A percentile compares a stretch with the other conserved stretches of the same genome.
Conservation (phyloP, 2,797 vertebrate genomes). For the Ataeniobius toweri region DNA sequence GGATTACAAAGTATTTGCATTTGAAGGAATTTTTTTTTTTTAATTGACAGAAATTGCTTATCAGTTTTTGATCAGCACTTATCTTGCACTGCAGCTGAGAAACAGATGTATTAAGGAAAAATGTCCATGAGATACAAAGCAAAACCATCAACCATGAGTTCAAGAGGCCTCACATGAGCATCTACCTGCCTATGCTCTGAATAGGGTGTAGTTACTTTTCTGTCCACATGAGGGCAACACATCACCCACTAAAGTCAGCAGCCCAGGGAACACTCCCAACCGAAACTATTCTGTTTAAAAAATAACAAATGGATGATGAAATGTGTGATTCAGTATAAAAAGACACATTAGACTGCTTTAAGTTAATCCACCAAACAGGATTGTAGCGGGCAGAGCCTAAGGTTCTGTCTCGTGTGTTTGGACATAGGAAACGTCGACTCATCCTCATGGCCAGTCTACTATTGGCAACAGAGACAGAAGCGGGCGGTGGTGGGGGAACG, state of each 20-base stretch:
- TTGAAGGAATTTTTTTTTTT: background rate
- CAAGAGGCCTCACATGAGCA: conserved; percentile 20
- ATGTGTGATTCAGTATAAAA: conserved; percentile 15
- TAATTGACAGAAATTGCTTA: background rate
- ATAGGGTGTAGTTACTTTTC: conserved; percentile 29
- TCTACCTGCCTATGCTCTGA: background rate
- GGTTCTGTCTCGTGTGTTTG: conserved; percentile 48
- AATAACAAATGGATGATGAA: background rate
- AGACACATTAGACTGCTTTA: conserved; percentile 35
- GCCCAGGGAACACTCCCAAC: conserved; percentile 19
- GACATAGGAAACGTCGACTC: conserved; percentile 58
- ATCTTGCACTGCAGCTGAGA: conserved; percentile 24
- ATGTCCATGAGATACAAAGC: conserved; percentile 16
- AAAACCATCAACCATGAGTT: background rate
- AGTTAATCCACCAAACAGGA: conserved; percentile 53
- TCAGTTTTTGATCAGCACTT: conserved; percentile 16
- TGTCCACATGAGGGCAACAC: conserved; percentile 62
- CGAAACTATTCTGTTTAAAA: conserved; percentile 4
- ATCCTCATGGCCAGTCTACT: conserved; percentile 66
- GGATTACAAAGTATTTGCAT: background rate
- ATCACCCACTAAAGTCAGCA: conserved; percentile 26
- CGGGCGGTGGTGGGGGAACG: background rate
- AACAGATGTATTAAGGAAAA: background rate
- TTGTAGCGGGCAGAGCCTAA: conserved; percentile 29
- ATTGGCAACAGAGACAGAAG: conserved; percentile 68